Base-by-base conservation (phyloP, 1,140 invertebrate species). In the Zeugodacus cucurbitae region DNA sequence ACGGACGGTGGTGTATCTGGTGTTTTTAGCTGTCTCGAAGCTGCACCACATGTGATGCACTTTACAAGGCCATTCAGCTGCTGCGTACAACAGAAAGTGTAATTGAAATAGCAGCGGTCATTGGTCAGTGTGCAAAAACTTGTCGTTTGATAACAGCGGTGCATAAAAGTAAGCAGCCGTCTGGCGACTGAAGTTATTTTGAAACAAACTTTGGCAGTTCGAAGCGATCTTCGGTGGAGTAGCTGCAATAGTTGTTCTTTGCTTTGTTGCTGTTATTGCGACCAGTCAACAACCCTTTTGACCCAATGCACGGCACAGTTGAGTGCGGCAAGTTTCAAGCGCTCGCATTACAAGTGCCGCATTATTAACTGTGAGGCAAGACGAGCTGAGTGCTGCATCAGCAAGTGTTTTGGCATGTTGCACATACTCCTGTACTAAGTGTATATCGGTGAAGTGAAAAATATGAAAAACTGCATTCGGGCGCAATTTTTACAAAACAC, bases 401-500 rank as follows among this genome's bases (percentile, higher is more conserved):
- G 70, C 70, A 74, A 74, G 70, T 74, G 70, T 41, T 74, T 26
- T 82, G 74, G n/a, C 22, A 82, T 82, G 74, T 82, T 82, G 74
- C 37, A 54, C n/a, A 82, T 54, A 26, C n/a, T 62, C 8, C 37
- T n/a, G 22, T 44, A 14, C 37, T n/a, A 54, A 17, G 10, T n/a
- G 10, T 3, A 59, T n/a, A 62, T 8, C 2, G 8, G 26, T 6
- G n/a, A n/a, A 59, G 22, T n/a, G 10, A 62, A 62, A 62, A 82
- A 82, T 82, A 48, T 82, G 74, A 82, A 86, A 86, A 86, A 86
- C 57, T 86, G 54, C 85, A 86, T 86, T 86, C 44, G 26, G 41
- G 82, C n/a, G 70, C 70, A 48, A 59, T 57, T 86, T 86, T 59
- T 58, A 86, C 85, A 86, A 86, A 86, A 86, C 34, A 59, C 85